These are phyloP conservation scores for Podargus strigoides DNA, from an alignment of 2,797 vertebrate genomes.

Conservation along the genomic window DNA sequence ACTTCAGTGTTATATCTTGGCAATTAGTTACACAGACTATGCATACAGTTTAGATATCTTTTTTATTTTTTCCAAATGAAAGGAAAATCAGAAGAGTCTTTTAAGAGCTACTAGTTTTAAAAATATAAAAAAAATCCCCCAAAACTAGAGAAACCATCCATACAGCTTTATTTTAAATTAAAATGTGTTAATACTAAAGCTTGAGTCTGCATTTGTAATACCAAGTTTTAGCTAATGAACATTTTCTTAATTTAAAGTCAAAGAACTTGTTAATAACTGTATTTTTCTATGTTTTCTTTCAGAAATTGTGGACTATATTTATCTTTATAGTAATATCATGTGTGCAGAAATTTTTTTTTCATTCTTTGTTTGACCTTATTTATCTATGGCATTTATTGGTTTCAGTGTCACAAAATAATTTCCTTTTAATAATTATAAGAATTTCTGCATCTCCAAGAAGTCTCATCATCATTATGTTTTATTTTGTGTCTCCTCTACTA, in stretches of 20 bases:
- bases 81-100: not conserved
- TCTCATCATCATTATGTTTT: not conserved
- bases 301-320: not conserved
- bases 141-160: not conserved
- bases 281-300: not conserved
- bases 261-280: not conserved
- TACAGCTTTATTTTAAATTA: not conserved
- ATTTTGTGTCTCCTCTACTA: not conserved
- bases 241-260: not conserved
- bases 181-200: not conserved
- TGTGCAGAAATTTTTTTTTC: not conserved
- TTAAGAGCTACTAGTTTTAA: not conserved
- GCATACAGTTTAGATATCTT: fast-evolving
- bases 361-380: not conserved
- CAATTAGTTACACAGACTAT: not conserved
- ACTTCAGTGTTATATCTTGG: not conserved
- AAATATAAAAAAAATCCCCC: not conserved
- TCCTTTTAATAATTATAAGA: not conserved
- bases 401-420: not conserved
- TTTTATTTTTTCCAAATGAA: not conserved
- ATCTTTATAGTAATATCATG: not conserved
- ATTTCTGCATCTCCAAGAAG: not conserved
- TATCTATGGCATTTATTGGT: not conserved
- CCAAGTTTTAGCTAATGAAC: not conserved
- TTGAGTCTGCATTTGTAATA: not conserved